These are phyloP conservation scores for Sprattus sprattus DNA, from an alignment of 2,113 vertebrate species.

Conservation along the genomic window DNA sequence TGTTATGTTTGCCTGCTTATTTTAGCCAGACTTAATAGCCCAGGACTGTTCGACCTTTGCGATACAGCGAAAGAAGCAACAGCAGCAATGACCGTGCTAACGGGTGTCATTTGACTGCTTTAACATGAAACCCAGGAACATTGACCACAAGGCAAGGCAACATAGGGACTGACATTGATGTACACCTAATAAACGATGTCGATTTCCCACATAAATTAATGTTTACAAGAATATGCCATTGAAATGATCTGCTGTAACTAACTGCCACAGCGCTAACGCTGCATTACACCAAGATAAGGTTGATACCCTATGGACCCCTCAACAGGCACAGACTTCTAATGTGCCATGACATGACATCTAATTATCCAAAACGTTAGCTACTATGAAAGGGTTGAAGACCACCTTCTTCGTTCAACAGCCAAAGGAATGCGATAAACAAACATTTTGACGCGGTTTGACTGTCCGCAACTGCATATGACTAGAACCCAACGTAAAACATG, in stretches of 20 bases:
- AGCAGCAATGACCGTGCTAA: neutral
- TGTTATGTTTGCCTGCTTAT: neutral
- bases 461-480: neutral
- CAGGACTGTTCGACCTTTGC: constrained; percentile 36
- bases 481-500: constrained; percentile 35
- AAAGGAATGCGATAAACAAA: neutral
- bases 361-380: constrained; percentile 3
- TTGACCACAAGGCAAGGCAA: neutral
- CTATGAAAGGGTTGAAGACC: neutral
- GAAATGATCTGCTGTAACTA: constrained; percentile 19
- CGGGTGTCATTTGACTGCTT: constrained; percentile 13
- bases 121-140: constrained; percentile 10
- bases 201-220: neutral
- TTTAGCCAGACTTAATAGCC: constrained; percentile 2
- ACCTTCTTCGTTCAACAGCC: neutral
- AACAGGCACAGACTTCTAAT: constrained; percentile 17
- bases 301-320: constrained; percentile 4
- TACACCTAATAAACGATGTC: neutral
- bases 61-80: constrained; percentile 22
- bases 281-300: constrained; percentile 32
- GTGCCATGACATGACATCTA: constrained; percentile 27
- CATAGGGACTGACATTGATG: constrained; percentile 7
- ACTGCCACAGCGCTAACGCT: constrained; percentile 6
- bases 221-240: neutral
- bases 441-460: neutral